These are phyloP conservation scores for Melanargia galathea DNA, from an alignment of 2,888 invertebrate species.

Conservation along the genomic window DNA sequence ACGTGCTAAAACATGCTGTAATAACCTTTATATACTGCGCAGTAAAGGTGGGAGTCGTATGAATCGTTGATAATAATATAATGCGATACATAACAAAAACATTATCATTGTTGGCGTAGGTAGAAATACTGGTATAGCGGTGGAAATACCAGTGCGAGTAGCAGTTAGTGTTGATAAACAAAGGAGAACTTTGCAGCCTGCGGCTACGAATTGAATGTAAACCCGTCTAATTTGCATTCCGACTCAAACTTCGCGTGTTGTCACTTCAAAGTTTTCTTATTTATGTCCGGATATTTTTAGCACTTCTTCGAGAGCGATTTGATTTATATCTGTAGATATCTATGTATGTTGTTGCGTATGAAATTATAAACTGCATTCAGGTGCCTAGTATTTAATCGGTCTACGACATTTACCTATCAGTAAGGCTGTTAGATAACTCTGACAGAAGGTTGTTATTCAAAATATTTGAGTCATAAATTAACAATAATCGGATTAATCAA, in stretches of 20 bases:
- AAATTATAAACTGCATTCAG: too few relatives aligned
- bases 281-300: not conserved
- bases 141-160: constrained; percentile 40
- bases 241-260: constrained; percentile 34
- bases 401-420: too few relatives aligned
- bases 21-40: not conserved
- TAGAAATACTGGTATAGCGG: constrained; percentile 13
- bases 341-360: too few relatives aligned
- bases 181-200: constrained; percentile 52
- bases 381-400: too few relatives aligned
- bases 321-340: too few relatives aligned
- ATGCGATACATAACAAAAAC: constrained; percentile 34
- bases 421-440: too few relatives aligned
- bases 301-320: not conserved
- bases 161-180: constrained; percentile 49
- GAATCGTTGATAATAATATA: constrained; percentile 24
- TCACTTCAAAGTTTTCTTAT: constrained; percentile 37
- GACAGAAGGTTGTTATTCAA: too few relatives aligned
- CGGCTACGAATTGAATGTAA: constrained; percentile 63
- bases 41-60: constrained; percentile 19
- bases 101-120: constrained; percentile 29
- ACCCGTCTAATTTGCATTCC: constrained; percentile 59
- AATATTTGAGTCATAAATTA: too few relatives aligned
- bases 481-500: too few relatives aligned
- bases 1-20: not conserved